Percentiles rank a stretch among this genome's conserved stretches.
Evolutionary conservation across 2,888 invertebrate genomes (phyloP).

Genomic region (Oasisia sp.): DNA sequence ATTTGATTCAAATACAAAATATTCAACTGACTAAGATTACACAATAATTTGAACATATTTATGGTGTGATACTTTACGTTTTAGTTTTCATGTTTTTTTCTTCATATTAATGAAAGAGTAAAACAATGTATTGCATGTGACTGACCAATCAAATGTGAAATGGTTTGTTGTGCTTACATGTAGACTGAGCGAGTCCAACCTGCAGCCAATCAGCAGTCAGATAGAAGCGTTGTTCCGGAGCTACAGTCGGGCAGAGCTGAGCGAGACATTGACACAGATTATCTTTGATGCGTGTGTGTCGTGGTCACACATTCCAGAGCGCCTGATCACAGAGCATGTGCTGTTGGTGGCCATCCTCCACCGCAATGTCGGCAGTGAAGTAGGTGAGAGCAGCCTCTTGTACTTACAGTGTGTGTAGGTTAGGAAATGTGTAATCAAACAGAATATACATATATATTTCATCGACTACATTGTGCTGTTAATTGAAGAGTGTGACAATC

Average conservation of each 20-base stretch:
- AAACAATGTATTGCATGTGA: not conserved
- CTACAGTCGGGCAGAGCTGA: conserved; percentile 68
- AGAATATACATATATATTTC: not conserved
- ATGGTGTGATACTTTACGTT: too few relatives aligned
- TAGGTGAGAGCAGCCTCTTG: conserved; percentile 73
- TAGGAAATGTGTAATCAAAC: not conserved
- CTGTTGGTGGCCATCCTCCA: conserved; percentile 85
- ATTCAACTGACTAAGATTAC: too few relatives aligned
- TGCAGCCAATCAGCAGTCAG: conserved; percentile 82
- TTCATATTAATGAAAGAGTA: not conserved
- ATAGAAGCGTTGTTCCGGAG: conserved; percentile 82
- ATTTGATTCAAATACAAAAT: too few relatives aligned
- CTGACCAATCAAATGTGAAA: conserved; percentile 17
- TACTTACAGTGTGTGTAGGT: not conserved
- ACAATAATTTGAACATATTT: too few relatives aligned
- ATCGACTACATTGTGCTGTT: not conserved
- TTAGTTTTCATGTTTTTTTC: too few relatives aligned
- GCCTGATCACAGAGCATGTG: conserved; percentile 83
- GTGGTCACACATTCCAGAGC: conserved; percentile 65
- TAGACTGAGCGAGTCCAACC: conserved; percentile 79
- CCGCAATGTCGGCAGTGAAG: conserved; percentile 89
- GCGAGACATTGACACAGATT: conserved; percentile 77
- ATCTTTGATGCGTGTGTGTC: conserved; percentile 78
- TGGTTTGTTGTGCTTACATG: conserved; percentile 25
- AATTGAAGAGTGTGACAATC: too few relatives aligned